These are phyloP conservation scores for Hirtodrosophila confusa DNA, from an alignment of 2,888 invertebrate genomes.

Conservation along the genomic window DNA sequence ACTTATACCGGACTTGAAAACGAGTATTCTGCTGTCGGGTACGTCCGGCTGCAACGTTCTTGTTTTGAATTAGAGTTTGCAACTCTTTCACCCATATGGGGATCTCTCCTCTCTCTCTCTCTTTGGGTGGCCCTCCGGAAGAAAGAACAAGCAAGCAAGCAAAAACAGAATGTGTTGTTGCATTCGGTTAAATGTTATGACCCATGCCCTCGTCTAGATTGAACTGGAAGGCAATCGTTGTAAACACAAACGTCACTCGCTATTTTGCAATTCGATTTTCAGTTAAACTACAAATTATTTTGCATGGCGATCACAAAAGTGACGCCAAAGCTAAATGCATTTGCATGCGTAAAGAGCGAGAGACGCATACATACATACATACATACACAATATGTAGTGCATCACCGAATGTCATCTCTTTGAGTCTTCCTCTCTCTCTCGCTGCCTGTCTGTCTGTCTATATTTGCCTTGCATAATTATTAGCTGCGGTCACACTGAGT, in stretches of 20 bases:
- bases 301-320: conserved; percentile 12
- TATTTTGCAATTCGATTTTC: conserved; percentile 3
- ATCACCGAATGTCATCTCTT: neutral
- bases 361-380: too few relatives aligned
- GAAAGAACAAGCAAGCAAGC: too few relatives aligned
- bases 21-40: too few relatives aligned
- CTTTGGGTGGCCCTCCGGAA: too few relatives aligned
- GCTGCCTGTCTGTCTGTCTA: conserved; percentile 7
- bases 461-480: conserved; percentile 60
- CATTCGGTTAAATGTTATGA: neutral
- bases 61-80: too few relatives aligned
- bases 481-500: conserved; percentile 54
- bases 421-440: neutral
- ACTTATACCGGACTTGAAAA: too few relatives aligned
- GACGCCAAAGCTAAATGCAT: conserved; percentile 1
- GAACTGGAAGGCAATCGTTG: neutral
- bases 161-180: neutral
- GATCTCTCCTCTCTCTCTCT: too few relatives aligned
- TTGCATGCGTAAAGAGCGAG: neutral
- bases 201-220: too few relatives aligned
- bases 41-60: too few relatives aligned
- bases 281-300: conserved; percentile 26
- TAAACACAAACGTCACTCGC: too few relatives aligned
- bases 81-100: too few relatives aligned
- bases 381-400: too few relatives aligned